Base-by-base conservation (phyloP, 1,140 invertebrate genomes). In the Pogonomyrmex californicus region DNA sequence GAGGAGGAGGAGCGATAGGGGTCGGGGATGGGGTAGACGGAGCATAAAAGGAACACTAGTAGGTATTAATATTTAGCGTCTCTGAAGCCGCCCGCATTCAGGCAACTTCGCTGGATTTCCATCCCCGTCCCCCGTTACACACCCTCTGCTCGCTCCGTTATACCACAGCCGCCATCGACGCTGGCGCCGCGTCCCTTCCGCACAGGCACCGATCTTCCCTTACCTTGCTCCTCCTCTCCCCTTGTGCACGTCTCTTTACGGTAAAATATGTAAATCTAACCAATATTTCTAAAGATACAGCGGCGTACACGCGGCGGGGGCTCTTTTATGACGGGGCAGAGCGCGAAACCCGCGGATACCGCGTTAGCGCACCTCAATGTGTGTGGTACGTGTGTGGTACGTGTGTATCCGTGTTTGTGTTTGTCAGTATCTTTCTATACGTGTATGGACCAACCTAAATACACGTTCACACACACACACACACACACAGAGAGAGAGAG, bases 41-140 rank as follows among this genome's bases (percentile, higher is more conserved):
- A 90, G 79, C 79, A 92, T 91, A 91, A 93, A 93, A 92, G 92
- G 91, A 93, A 93, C 91, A 93, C 91, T 92, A 94, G 94, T 94
- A 93, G 93, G 94, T 95, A 95, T 95, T 95, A 95, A 95, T 95
- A 95, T 95, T 95, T 95, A 95, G 93, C 94, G 93, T 94, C 92
- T 91, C 93, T 93, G 94, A 94, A 94, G 93, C 92, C 91, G 79
- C 90, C 90, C 92, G 93, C 93, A 94, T 95, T 94, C 91, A 92
- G 92, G 92, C 92, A 93, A 92, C 92, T 91, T 90, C 87, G 88
- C 65, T 88, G 92, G 91, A 93, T 91, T 85, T 86, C 89, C 88
- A 89, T 85, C 88, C 73, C 63, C 51, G 83, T 90, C 86, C 78
- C 63, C 70, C 47, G 60, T 79, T 62, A 86, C 86, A 56, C 38